Conservation (phyloP, 2,797 vertebrate species). For the Cuculus canorus region DNA sequence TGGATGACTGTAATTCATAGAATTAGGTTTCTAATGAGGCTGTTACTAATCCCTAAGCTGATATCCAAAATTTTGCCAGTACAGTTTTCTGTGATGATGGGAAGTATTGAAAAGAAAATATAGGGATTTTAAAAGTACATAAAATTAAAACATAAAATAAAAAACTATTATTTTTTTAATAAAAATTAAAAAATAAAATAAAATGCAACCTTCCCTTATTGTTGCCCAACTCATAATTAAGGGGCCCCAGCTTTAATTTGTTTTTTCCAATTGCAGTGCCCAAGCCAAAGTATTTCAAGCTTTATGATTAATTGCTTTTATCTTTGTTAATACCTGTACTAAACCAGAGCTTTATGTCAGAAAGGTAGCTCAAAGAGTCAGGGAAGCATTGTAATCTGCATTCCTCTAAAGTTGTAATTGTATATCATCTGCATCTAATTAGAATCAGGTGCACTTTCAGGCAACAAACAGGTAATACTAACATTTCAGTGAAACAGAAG, state of each 20-base stretch:
- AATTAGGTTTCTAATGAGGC: neutral
- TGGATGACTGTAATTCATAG: neutral
- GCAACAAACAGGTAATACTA: conserved; percentile 7
- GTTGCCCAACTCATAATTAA: neutral
- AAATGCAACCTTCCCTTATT: neutral
- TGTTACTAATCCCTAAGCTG: neutral
- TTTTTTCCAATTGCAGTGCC: neutral
- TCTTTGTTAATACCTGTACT: neutral
- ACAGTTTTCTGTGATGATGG: neutral
- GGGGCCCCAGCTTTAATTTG: neutral
- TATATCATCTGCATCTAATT: conserved; percentile 55
- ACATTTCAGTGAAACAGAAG: neutral
- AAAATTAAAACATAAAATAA: neutral
- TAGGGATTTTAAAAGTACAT: neutral
- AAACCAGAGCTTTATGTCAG: neutral
- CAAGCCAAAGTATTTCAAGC: neutral
- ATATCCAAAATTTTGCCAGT: neutral
- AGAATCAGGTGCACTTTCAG: conserved; percentile 29
- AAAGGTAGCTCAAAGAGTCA: conserved; percentile 19
- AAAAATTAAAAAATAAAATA: neutral
- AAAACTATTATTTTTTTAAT: too few relatives aligned
- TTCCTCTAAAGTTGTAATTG: conserved; percentile 23
- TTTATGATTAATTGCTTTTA: neutral
- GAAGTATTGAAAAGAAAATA: neutral
- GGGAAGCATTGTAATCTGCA: neutral